phyloP scores from a whole-genome alignment of 2,113 vertebrate species.

The Cisticola juncidis region DNA sequence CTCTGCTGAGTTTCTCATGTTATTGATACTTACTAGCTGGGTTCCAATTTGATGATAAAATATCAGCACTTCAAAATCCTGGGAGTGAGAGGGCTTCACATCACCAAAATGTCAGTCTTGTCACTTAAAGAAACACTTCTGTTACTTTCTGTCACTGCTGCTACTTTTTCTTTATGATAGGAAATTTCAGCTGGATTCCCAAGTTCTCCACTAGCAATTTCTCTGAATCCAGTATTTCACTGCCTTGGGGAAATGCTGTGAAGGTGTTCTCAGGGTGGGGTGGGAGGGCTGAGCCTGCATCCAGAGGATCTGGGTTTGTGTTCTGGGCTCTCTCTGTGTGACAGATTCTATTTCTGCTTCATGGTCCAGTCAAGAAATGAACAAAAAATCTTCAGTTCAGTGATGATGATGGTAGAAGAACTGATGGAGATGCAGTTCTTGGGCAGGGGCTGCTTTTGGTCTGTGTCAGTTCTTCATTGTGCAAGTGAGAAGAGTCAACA shows the following conservation, averaged over 20 bases:
- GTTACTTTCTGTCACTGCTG: background rate
- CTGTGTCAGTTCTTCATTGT: background rate
- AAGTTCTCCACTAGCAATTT: background rate
- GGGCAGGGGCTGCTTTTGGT: background rate
- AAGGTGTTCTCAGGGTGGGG: background rate
- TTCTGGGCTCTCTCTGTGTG: background rate
- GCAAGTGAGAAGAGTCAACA: background rate
- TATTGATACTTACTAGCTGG: constrained; percentile 17
- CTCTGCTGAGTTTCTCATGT: background rate
- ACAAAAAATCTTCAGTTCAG: background rate
- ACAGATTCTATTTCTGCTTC: background rate
- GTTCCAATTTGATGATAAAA: constrained; percentile 24
- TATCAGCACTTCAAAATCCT: constrained; percentile 9
- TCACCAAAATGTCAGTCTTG: background rate
- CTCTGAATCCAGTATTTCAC: background rate
- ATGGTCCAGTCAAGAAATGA: background rate
- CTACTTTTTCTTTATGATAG: background rate
- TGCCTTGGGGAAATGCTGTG: background rate
- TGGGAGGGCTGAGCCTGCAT: background rate
- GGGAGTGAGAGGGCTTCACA: background rate
- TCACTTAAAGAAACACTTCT: background rate
- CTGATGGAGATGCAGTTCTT: background rate
- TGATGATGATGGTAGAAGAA: background rate
- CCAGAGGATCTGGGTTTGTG: background rate
- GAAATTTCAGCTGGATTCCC: background rate